Conservation (phyloP, 2,797 vertebrate genomes). For the Acrossocheilus wenchowensis region DNA sequence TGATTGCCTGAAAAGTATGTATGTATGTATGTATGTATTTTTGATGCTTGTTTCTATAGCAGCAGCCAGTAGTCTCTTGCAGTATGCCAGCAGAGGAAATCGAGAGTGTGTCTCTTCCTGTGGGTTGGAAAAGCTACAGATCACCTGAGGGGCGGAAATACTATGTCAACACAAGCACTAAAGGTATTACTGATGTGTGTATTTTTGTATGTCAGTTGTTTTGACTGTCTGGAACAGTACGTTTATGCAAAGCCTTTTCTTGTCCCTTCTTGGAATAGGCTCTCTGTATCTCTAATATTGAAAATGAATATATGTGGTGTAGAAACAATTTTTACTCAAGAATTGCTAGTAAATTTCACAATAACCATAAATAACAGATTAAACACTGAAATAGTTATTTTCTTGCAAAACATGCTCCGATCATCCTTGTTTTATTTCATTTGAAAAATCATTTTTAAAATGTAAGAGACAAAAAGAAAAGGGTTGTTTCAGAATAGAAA, state of each 20-base stretch:
- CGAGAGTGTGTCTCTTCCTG: conserved; percentile 75
- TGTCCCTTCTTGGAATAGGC: not conserved
- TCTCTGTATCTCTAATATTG: not conserved
- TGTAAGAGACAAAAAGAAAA: too few species aligned
- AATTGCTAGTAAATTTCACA: not conserved
- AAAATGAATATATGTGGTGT: not conserved
- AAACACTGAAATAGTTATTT: not conserved
- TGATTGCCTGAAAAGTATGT: not conserved
- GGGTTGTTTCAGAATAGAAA: too few species aligned
- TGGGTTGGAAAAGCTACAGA: conserved; percentile 86
- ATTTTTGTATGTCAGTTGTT: not conserved
- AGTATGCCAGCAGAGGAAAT: conserved; percentile 75
- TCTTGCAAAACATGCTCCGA: not conserved
- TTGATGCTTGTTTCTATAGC: conserved; percentile 55
- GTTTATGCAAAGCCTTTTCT: not conserved
- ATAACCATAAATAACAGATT: not conserved
- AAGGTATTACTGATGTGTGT: conserved; percentile 76
- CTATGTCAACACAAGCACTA: conserved; percentile 86
- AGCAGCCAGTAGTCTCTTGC: conserved; percentile 79
- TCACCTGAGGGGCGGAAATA: conserved; percentile 86
- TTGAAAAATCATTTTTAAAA: too few species aligned
- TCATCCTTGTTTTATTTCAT: not conserved
- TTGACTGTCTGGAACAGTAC: not conserved
- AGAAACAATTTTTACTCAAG: not conserved
- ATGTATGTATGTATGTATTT: not conserved